These are phyloP conservation scores for Silurus asotus DNA, from an alignment of 2,113 vertebrate species.

Conservation along the genomic window DNA sequence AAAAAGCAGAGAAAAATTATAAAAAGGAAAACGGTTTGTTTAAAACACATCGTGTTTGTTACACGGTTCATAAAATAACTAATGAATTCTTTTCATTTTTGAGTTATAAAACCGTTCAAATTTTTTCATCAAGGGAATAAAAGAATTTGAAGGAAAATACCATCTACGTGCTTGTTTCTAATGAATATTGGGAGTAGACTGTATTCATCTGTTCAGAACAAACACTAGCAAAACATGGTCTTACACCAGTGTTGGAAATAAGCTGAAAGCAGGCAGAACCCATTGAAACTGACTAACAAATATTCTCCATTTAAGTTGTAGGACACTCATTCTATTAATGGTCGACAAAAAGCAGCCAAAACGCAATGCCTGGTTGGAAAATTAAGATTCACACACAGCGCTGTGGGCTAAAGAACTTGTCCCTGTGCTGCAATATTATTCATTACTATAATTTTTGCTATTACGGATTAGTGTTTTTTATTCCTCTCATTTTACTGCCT, in stretches of 20 bases:
- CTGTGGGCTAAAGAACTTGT: not conserved
- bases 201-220: not conserved
- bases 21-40: not conserved
- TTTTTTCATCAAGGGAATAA: not conserved
- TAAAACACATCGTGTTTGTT: not conserved
- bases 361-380: not conserved
- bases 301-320: not conserved
- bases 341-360: not conserved
- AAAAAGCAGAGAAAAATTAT: not conserved
- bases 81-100: too few relatives aligned
- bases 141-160: not conserved
- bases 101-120: too few relatives aligned
- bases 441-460: not conserved
- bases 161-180: not conserved
- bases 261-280: not conserved
- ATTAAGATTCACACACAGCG: not conserved
- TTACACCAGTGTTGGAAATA: not conserved
- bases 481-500: not conserved
- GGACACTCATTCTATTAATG: not conserved
- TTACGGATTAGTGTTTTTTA: not conserved
- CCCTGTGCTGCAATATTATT: not conserved
- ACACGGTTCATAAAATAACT: not conserved
- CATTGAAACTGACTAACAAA: not conserved
- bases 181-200: not conserved
- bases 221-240: not conserved